phyloP scores from a whole-genome alignment of 2,888 invertebrate species.

The Tricholauxania praeusta region DNA sequence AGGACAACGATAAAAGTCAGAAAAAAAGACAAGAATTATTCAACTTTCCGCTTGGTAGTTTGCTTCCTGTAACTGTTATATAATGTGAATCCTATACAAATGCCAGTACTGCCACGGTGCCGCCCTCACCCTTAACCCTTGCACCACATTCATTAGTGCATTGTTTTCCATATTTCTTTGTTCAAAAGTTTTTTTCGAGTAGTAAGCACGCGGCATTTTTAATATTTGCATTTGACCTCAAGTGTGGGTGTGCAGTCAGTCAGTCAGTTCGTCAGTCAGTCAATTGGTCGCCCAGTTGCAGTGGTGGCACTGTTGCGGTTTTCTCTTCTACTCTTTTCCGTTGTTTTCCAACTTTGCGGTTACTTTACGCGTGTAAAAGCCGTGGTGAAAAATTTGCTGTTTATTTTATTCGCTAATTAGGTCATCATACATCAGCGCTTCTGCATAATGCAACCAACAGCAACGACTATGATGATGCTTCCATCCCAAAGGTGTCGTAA shows the following conservation, averaged over 20 bases:
- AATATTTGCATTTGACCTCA: conserved; percentile 5
- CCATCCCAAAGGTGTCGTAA: conserved; percentile 9
- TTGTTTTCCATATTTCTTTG: conserved; percentile 15
- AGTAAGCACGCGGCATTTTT: not conserved
- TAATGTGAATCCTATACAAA: too few species aligned
- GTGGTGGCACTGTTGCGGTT: too few species aligned
- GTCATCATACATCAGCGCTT: conserved; percentile 22
- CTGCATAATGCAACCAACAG: too few species aligned
- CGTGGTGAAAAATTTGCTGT: not conserved
- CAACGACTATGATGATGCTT: not conserved
- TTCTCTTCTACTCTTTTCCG: too few species aligned
- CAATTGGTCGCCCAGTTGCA: not conserved
- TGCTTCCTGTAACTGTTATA: too few species aligned
- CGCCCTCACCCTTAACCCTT: not conserved
- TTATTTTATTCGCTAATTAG: conserved; percentile 18
- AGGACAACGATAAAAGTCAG: not conserved
- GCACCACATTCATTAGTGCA: conserved; percentile 14
- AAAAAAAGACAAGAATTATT: not conserved
- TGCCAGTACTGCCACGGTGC: too few species aligned
- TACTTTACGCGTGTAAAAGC: not conserved
- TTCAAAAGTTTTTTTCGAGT: not conserved
- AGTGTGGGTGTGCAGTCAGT: not conserved
- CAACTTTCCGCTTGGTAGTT: too few species aligned
- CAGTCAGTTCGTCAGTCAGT: not conserved
- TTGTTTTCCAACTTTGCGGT: too few species aligned